Percentiles rank a stretch among this genome's conserved stretches.
These are phyloP conservation scores for Cryptocheilus praepositus DNA, from an alignment of 2,888 invertebrate species.

Conservation along the genomic window DNA sequence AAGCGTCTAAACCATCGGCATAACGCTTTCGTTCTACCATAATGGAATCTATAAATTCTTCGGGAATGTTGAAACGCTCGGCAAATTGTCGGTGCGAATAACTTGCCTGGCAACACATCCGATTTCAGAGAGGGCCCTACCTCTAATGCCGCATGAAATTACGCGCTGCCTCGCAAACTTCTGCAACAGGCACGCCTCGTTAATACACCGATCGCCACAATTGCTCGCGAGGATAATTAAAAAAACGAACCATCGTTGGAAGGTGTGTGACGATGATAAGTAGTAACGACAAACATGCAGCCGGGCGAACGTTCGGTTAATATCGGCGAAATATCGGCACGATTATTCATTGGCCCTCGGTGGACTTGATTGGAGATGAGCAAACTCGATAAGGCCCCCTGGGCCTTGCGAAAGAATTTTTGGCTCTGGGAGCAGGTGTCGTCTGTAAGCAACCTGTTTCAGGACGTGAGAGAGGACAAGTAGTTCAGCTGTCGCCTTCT, in stretches of 20 bases:
- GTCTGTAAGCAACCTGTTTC: constrained; percentile 56
- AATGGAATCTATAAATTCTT: too few species aligned
- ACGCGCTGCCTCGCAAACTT: background rate
- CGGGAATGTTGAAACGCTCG: too few species aligned
- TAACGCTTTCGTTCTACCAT: too few species aligned
- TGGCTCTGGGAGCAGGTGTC: constrained; percentile 60
- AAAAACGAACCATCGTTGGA: background rate
- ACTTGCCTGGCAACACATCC: too few species aligned
- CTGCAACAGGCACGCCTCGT: too few species aligned
- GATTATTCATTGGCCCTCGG: constrained; percentile 59
- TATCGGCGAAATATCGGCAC: constrained; percentile 45
- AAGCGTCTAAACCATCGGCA: too few species aligned
- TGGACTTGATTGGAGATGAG: constrained; percentile 64
- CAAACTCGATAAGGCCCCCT: constrained; percentile 56
- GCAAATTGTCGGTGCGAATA: too few species aligned
- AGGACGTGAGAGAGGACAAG: constrained; percentile 43
- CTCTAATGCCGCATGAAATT: background rate
- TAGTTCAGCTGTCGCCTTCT: constrained; percentile 58
- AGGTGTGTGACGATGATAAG: constrained; percentile 18
- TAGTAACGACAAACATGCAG: constrained; percentile 33
- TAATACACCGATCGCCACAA: too few species aligned
- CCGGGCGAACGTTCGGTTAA: constrained; percentile 34
- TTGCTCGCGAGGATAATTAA: constrained; percentile 3
- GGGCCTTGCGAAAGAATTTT: constrained; percentile 60
- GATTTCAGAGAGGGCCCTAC: too few species aligned